These are phyloP conservation scores for Diglossa cyanea DNA, from an alignment of 2,797 vertebrate species.

Conservation along the genomic window DNA sequence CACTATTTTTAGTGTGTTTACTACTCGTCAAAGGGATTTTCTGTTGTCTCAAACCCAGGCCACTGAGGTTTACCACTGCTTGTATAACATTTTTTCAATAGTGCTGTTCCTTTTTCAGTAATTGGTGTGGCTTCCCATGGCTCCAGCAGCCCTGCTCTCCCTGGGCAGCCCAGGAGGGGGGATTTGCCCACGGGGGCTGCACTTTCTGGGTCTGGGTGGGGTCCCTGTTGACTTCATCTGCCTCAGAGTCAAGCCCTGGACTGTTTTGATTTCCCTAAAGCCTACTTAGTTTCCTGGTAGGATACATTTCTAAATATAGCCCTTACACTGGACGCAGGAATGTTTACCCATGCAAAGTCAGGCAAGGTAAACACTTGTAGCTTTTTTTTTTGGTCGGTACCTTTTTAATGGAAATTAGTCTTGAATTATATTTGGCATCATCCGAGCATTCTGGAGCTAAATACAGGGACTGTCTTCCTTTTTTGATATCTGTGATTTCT, in stretches of 20 bases:
- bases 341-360: constrained; percentile 42
- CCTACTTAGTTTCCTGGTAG: constrained; percentile 7
- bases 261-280: constrained; percentile 5
- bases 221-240: background rate
- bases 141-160: background rate
- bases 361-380: constrained; percentile 9
- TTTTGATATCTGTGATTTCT: background rate
- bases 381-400: background rate
- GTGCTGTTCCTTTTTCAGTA: constrained; percentile 23
- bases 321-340: constrained; percentile 7
- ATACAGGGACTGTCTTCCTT: background rate
- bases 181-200: background rate
- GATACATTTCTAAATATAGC: constrained; percentile 40
- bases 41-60: constrained; percentile 62
- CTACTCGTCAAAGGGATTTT: constrained; percentile 58
- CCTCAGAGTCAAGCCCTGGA: background rate
- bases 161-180: background rate
- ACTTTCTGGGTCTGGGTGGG: background rate
- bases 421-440: constrained; percentile 14
- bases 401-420: constrained; percentile 4
- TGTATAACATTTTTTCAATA: constrained; percentile 76
- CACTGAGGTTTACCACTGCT: constrained; percentile 81
- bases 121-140: background rate
- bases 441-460: background rate
- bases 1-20: constrained; percentile 60